These are phyloP conservation scores for Probaryconus sp. DNA, from an alignment of 1,140 invertebrate genomes.

Conservation along the genomic window DNA sequence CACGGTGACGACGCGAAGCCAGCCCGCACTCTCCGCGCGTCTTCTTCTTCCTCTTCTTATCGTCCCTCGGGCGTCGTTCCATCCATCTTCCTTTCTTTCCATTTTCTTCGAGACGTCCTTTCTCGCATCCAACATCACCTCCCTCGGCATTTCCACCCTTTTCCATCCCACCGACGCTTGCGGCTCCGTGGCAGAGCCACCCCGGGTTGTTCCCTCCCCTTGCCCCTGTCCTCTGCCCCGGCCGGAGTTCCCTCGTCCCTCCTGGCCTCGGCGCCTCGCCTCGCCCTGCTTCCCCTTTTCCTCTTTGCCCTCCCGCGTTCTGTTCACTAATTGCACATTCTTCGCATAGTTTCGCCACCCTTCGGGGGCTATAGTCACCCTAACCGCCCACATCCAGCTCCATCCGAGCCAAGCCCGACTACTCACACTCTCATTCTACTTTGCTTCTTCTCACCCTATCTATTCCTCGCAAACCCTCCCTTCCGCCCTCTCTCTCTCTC, in stretches of 20 bases:
- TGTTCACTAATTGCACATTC: conserved; percentile 93
- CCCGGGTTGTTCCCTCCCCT: conserved; percentile 39
- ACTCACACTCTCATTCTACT: conserved; percentile 37
- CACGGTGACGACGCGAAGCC: conserved; percentile 61
- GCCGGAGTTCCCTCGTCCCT: conserved; percentile 35
- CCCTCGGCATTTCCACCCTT: conserved; percentile 41
- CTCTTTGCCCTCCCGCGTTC: conserved; percentile 80
- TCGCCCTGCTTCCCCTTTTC: conserved; percentile 22
- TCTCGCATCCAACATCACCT: conserved; percentile 34
- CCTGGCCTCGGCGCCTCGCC: conserved; percentile 53
- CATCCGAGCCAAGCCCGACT: conserved; percentile 32
- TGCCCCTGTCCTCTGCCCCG: neutral
- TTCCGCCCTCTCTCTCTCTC: conserved; percentile 27
- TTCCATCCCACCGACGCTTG: conserved; percentile 32
- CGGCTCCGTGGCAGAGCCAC: conserved; percentile 42
- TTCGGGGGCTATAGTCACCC: conserved; percentile 63
- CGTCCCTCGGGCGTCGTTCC: conserved; percentile 69
- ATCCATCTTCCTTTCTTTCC: conserved; percentile 78
- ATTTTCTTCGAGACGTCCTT: conserved; percentile 72
- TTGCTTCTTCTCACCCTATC: conserved; percentile 43
- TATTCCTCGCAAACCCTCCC: conserved; percentile 23
- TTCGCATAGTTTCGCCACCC: conserved; percentile 90
- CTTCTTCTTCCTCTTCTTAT: conserved; percentile 54
- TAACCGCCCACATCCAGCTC: conserved; percentile 58
- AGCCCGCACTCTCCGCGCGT: conserved; percentile 19